Percentiles rank a stretch among this genome's conserved stretches.
phyloP scores from a whole-genome alignment of 2,888 invertebrate genomes.

The Empis stercorea region DNA sequence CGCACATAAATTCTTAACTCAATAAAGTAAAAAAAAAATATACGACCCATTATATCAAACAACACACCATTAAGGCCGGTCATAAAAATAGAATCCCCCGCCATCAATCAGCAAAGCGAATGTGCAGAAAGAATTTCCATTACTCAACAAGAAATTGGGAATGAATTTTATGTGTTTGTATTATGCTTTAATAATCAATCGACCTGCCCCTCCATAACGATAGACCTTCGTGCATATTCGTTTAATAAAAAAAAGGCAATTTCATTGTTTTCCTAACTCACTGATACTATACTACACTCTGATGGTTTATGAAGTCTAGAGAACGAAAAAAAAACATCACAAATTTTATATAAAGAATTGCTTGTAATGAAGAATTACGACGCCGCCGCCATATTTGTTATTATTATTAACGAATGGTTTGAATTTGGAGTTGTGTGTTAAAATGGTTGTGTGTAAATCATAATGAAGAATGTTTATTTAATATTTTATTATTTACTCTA shows the following conservation, averaged over 20 bases:
- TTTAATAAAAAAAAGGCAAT: too few relatives aligned
- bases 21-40: slow-evolving; percentile 4
- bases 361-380: background rate
- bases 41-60: slow-evolving; percentile 4
- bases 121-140: too few relatives aligned
- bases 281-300: too few relatives aligned
- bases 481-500: too few relatives aligned
- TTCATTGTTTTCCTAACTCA: background rate
- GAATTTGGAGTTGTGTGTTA: background rate
- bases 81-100: slow-evolving; percentile 16
- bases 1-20: slow-evolving; percentile 9
- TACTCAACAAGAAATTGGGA: too few relatives aligned
- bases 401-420: slow-evolving; percentile 8
- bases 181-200: slow-evolving; percentile 12
- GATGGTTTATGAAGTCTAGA: too few relatives aligned
- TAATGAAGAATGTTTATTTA: background rate
- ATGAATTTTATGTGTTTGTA: background rate
- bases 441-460: background rate
- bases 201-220: slow-evolving; percentile 16
- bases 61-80: slow-evolving; percentile 15
- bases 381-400: slow-evolving; percentile 22
- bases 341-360: too few relatives aligned
- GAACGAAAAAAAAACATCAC: too few relatives aligned
- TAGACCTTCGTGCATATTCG: slow-evolving; percentile 5
- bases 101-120: slow-evolving; percentile 15